phyloP scores from a whole-genome alignment of 1,140 invertebrate species.

The Drosophila lacertosa region DNA sequence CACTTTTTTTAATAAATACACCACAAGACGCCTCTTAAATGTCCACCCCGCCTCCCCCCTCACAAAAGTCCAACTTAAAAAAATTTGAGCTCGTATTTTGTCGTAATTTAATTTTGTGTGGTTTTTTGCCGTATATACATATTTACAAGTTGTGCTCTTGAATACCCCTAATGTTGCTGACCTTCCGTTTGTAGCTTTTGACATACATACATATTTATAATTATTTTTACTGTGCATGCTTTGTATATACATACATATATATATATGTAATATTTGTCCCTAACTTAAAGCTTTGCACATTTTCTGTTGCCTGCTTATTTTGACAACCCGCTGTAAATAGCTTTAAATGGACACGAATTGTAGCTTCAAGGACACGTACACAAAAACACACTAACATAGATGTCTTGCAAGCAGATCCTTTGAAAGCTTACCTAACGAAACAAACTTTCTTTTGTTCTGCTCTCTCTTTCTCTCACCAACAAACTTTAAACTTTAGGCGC shows the following conservation, averaged over 20 bases:
- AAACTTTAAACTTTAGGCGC: slow-evolving; percentile 84
- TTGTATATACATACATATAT: slow-evolving; percentile 5
- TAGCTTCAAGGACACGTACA: slow-evolving; percentile 29
- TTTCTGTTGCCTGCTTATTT: slow-evolving; percentile 1
- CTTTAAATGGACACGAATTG: slow-evolving; percentile 36
- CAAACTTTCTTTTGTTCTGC: neutral
- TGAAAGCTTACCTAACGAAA: neutral
- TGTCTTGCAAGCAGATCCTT: neutral
- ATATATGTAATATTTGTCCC: slow-evolving; percentile 1
- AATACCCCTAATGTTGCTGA: slow-evolving; percentile 5
- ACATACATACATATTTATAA: neutral
- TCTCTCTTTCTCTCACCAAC: neutral
- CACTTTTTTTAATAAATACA: neutral
- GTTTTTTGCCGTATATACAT: neutral
- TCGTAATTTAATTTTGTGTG: neutral
- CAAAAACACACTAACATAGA: slow-evolving; percentile 48
- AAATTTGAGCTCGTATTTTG: neutral
- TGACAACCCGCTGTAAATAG: slow-evolving; percentile 22
- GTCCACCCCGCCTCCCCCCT: slow-evolving; percentile 1
- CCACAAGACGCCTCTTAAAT: slow-evolving; percentile 21
- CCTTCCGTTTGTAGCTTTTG: neutral
- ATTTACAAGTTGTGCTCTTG: neutral
- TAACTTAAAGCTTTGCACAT: slow-evolving; percentile 6
- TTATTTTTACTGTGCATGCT: slow-evolving; percentile 1
- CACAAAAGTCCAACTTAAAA: neutral